A percentile compares a stretch with the other conserved stretches of the same genome.
Conservation (phyloP, 2,113 vertebrate species). For the Neodon shergylaensis region DNA sequence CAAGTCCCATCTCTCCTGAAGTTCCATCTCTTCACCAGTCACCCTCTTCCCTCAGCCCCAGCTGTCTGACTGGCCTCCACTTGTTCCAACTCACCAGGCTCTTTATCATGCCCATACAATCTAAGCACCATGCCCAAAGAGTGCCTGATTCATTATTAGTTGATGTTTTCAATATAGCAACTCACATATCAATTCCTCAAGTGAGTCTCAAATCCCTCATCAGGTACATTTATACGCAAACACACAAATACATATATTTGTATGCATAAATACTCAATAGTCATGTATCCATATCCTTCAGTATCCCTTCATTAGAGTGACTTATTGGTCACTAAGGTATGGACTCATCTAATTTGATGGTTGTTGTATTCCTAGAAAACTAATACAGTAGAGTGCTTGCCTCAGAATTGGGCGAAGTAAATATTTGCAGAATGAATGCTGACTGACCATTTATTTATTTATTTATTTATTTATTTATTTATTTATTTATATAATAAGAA, state of each 20-base stretch:
- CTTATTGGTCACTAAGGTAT: neutral
- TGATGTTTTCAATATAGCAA: neutral
- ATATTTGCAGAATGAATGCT: neutral
- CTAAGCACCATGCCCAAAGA: neutral
- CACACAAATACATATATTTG: neutral
- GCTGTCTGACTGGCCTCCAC: neutral
- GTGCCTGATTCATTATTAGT: neutral
- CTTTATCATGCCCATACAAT: neutral
- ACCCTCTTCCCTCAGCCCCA: neutral
- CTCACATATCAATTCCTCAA: neutral
- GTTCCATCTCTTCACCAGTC: neutral
- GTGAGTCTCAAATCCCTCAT: neutral
- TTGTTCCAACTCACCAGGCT: neutral
- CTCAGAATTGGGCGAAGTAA: neutral
- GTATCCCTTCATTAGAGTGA: neutral
- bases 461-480: too few relatives aligned
- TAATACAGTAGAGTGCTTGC: neutral
- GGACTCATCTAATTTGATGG: neutral
- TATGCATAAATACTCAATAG: neutral
- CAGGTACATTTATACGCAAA: neutral
- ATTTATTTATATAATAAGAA: neutral
- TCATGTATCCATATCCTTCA: neutral
- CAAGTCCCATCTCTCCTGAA: neutral
- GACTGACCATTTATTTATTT: neutral
- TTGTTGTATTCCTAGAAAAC: conserved; percentile 5